phyloP scores from a whole-genome alignment of 2,797 vertebrate genomes.

The Sebastes iracundus region DNA sequence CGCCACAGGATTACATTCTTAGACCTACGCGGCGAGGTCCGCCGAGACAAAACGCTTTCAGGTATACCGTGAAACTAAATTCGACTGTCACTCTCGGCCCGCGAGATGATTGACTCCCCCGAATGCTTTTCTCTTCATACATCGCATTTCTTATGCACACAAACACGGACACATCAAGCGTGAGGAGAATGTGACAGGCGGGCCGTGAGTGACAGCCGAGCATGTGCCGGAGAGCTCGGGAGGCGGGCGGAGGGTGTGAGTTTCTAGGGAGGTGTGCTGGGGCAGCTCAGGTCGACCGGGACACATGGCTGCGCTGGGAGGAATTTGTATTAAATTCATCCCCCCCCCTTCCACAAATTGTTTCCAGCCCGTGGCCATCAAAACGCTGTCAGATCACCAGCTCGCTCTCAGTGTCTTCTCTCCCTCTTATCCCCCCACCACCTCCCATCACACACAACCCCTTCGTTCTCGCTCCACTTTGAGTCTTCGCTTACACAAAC shows the following conservation, averaged over 20 bases:
- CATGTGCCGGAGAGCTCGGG: conserved; percentile 38
- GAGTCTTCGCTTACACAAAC: conserved; percentile 62
- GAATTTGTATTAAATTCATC: conserved; percentile 76
- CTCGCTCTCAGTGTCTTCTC: conserved; percentile 40
- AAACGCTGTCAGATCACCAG: conserved; percentile 68
- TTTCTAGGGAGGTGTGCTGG: conserved; percentile 59
- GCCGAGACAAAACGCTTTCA: conserved; percentile 61
- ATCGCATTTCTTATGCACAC: conserved; percentile 66
- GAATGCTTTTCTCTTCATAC: conserved; percentile 46
- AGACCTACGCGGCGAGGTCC: conserved; percentile 29
- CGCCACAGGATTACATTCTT: conserved; percentile 25
- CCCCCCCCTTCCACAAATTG: conserved; percentile 62
- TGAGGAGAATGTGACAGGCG: conserved; percentile 57
- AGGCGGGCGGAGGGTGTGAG: conserved; percentile 29
- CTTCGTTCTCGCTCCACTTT: conserved; percentile 28
- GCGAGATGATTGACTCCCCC: conserved; percentile 62
- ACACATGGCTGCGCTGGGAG: conserved; percentile 60
- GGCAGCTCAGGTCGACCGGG: conserved; percentile 58
- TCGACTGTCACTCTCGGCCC: conserved; percentile 52
- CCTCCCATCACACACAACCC: conserved; percentile 14
- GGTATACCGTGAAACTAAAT: conserved; percentile 58
- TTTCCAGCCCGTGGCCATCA: conserved; percentile 76
- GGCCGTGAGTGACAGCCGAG: conserved; percentile 60
- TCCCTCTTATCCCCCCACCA: conserved; percentile 5
- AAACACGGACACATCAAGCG: conserved; percentile 55